Base-by-base conservation (phyloP, 2,888 invertebrate species). In the Chrysodeixis includens region DNA sequence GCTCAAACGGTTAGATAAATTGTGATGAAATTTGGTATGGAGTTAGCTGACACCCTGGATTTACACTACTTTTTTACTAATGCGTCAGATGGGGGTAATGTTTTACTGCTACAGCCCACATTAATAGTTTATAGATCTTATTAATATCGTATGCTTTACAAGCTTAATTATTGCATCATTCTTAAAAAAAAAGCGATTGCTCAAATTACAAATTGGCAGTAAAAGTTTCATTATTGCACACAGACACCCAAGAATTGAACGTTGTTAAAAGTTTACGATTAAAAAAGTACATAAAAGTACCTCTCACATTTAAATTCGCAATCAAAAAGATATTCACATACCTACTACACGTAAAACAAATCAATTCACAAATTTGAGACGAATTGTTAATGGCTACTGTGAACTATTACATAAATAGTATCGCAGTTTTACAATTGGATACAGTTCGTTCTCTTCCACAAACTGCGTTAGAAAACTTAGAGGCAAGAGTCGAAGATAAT, bases 401-500 rank as follows among this genome's bases (percentile, higher is more conserved):
- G 54, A 10, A 35, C 10, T 46, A 14, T 16, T 22, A 46, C 22
- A 55, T 26, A 35, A 58, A 35, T 12, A 35, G 51, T 10, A 58
- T 51, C 49, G 14, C 32, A 51, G 10, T n/a, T 49, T 18, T 46
- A 18, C 0, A 70, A 59, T 56, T 63, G 9, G 58, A 26, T 10
- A 32, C 32, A 35, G 70, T 51, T 32, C 69, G 40, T 53, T 40
- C 49, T 75, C 30, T 22, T 54, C 3, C 6, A 18, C 35, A 52
- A 10, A 52, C 49, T 30, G 59, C 44, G 61, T 71, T 71, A 72
- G 76, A 72, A 40, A 40, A 40, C 40, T 40, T 40, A 40, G 40
- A 40, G n/a, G 14, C 40, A n/a, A 40, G n/a, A 40, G 4, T n/a
- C 40, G 4, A 40, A 40, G n/a, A 40, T 4, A 40, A 40, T n/a